Evolutionary conservation across 2,113 vertebrate genomes (phyloP).

Genomic region (Anthoscopus minutus): DNA sequence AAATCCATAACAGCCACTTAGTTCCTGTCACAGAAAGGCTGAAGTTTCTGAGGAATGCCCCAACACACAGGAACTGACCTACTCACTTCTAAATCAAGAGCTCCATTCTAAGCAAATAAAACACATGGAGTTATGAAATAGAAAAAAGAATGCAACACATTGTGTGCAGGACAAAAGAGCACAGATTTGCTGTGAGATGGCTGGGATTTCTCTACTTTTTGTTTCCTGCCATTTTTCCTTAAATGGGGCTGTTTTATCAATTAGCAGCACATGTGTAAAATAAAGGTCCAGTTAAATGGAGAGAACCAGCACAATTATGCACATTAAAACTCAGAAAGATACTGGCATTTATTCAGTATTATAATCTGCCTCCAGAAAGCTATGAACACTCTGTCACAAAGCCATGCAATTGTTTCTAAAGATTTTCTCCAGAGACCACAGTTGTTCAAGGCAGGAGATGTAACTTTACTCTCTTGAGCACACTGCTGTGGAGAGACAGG

Average conservation of each 20-base stretch:
- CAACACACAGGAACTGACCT: not conserved
- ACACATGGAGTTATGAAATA: not conserved
- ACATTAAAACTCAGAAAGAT: not conserved
- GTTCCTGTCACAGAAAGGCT: not conserved
- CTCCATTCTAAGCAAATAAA: not conserved
- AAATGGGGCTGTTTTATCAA: not conserved
- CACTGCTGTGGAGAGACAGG: not conserved
- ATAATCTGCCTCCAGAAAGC: not conserved
- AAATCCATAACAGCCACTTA: not conserved
- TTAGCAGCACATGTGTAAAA: not conserved
- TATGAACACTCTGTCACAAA: not conserved
- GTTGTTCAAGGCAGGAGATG: not conserved
- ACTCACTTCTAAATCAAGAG: not conserved
- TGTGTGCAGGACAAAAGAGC: not conserved
- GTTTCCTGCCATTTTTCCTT: not conserved
- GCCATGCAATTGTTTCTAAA: not conserved
- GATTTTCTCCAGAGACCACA: not conserved
- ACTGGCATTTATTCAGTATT: not conserved
- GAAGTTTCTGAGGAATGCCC: not conserved
- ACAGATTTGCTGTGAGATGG: not conserved
- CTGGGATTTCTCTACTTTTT: not conserved
- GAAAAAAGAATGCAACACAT: not conserved
- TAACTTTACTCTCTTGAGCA: not conserved
- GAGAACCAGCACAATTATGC: not conserved
- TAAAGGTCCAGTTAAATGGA: not conserved